phyloP scores from a whole-genome alignment of 2,113 vertebrate species.

The Hemicordylus capensis region DNA sequence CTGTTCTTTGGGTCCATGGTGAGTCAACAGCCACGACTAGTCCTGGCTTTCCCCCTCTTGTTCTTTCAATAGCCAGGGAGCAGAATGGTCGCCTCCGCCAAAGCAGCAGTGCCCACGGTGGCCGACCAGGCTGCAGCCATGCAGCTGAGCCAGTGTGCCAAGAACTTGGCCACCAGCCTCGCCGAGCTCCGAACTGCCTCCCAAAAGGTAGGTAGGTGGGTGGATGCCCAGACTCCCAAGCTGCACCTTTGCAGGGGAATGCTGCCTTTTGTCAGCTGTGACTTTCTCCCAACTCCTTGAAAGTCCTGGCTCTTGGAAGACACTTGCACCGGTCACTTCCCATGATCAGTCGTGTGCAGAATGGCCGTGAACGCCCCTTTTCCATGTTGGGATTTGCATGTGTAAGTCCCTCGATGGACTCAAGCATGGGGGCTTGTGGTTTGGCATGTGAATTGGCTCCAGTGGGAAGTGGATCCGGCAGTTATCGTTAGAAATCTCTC shows the following conservation, averaged over 20 bases:
- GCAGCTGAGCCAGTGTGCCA: conserved; percentile 97
- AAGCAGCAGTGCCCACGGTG: conserved; percentile 95
- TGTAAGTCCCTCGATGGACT: too few species aligned
- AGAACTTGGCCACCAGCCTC: conserved; percentile 95
- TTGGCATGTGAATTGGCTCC: not conserved
- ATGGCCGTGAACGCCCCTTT: not conserved
- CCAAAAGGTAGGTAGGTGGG: conserved; percentile 81
- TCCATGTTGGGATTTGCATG: not conserved
- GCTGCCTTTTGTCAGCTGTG: not conserved
- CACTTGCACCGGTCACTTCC: not conserved
- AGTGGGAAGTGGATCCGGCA: too few species aligned
- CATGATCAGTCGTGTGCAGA: too few species aligned
- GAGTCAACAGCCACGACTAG: not conserved
- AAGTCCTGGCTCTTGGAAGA: not conserved
- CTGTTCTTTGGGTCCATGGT: not conserved
- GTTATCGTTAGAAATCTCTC: rapidly evolving
- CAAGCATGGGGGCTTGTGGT: not conserved
- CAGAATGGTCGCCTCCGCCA: conserved; percentile 96
- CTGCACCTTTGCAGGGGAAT: not conserved
- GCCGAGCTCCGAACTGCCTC: conserved; percentile 93
- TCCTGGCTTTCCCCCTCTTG: not conserved
- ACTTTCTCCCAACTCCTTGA: not conserved
- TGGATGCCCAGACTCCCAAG: not conserved
- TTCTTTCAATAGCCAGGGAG: conserved; percentile 86
- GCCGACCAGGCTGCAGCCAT: conserved; percentile 95